A percentile compares a stretch with the other conserved stretches of the same genome.
Evolutionary conservation across 35 echinoderm and acorn worm species (phyloP).

Genomic region (Chiridota heheva): DNA sequence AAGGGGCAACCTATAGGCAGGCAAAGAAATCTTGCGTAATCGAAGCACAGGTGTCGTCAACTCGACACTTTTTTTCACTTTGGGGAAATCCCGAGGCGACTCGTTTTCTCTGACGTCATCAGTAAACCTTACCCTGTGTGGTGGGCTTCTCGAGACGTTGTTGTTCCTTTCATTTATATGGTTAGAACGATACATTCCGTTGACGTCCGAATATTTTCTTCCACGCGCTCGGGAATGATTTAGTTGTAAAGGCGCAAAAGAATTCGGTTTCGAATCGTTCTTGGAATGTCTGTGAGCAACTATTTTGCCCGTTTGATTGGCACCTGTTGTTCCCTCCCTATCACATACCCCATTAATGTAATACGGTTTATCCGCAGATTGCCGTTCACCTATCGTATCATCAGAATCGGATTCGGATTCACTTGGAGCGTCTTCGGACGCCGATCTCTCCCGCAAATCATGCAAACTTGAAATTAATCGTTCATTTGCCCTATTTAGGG

Average conservation of each 20-base stretch:
- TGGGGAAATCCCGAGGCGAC: neutral
- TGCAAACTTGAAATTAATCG: conserved; percentile 67
- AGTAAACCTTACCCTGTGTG: conserved; percentile 52
- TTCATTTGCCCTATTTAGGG: conserved; percentile 78
- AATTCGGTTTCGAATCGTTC: neutral
- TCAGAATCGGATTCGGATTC: conserved; percentile 29
- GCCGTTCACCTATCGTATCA: conserved; percentile 14
- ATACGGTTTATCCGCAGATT: neutral
- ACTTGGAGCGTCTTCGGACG: neutral
- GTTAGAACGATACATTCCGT: neutral
- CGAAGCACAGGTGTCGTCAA: conserved; percentile 25
- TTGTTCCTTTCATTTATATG: conserved; percentile 1
- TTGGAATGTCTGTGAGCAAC: neutral
- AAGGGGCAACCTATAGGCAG: conserved; percentile 72
- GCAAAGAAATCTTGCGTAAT: conserved; percentile 71
- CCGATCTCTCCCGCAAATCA: conserved; percentile 11
- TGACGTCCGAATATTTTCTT: neutral
- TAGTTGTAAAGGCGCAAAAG: neutral
- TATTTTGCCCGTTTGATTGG: neutral
- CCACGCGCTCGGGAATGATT: neutral
- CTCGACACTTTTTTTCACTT: neutral
- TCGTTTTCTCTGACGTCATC: conserved; percentile 34
- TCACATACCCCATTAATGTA: neutral
- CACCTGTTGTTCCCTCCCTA: neutral
- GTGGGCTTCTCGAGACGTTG: conserved; percentile 9